Percentiles rank a stretch among this genome's conserved stretches.
These are phyloP conservation scores for Mormyrus iriodes DNA, from an alignment of 2,113 vertebrate species.

Conservation along the genomic window DNA sequence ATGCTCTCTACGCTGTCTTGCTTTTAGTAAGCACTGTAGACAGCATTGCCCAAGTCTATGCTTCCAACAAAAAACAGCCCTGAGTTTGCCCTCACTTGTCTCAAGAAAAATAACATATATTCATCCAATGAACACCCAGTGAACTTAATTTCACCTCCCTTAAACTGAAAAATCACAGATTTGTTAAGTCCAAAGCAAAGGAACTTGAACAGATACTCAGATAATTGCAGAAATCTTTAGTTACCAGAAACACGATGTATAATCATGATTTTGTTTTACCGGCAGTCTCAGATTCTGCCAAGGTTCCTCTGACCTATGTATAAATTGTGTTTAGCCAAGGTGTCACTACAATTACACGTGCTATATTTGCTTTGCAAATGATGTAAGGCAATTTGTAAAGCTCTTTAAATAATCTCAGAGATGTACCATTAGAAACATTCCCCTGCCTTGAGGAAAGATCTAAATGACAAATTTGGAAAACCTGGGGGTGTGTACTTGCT, in stretches of 20 bases:
- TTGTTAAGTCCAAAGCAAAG: not conserved
- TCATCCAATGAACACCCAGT: not conserved
- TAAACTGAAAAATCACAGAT: not conserved
- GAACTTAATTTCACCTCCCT: not conserved
- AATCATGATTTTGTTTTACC: not conserved
- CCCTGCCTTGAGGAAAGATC: not conserved
- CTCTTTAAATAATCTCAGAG: not conserved
- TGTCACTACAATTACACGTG: too few relatives aligned
- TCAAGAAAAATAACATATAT: not conserved
- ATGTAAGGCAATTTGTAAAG: not conserved
- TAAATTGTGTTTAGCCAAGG: not conserved
- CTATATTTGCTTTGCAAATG: not conserved
- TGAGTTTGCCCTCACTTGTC: not conserved
- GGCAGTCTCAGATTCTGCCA: not conserved
- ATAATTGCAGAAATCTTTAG: not conserved
- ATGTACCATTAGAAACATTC: not conserved
- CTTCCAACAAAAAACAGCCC: not conserved
- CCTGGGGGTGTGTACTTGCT: not conserved
- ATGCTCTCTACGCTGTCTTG: not conserved
- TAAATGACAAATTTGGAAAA: not conserved
- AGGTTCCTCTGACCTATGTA: not conserved
- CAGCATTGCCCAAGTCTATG: not conserved
- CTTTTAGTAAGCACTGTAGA: not conserved
- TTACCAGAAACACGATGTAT: not conserved
- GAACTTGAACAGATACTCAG: not conserved